Base-by-base conservation (phyloP, 2,888 invertebrate species). In the Chelonus formosanus region DNA sequence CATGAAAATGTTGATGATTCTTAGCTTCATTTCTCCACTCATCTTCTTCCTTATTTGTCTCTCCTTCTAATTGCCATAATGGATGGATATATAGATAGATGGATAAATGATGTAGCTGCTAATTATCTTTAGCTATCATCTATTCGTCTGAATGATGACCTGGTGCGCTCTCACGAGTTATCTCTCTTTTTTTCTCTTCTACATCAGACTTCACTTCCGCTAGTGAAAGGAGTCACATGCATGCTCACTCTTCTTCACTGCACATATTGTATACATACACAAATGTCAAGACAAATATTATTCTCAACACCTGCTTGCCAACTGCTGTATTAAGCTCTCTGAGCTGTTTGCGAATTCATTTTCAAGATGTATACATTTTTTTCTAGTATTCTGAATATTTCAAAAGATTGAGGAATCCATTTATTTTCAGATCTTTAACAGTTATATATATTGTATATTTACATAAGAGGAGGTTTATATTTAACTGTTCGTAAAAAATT, bases 101-200 rank as follows among this genome's bases (percentile, higher is more conserved):
- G 40, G 40, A 40, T 40, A 40, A 40, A 40, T 10, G 48, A 50
- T 40, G 40, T 40, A 40, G 6, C 40, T 40, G 4, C 5, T 40
- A 40, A 40, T 40, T 40, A 40, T 40, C 40, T 40, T 40, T 6
- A 40, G 6, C 40, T 40, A 40, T 40, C 31, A 61, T 61, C 56
- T 48, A 66, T 8, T 32, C 40, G 6, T 40, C 32, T 48, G 44
- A 57, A 72, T 73, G 75, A 77, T 75, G 80, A 80, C 78, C 80
- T 74, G 76, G 47, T 48, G 58, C 74, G 76, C 77, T 78, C 76
- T 78, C 77, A 76, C 76, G 75, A 76, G 72, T 74, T 74, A 73
- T 73, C 74, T 75, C 75, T 75, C 72, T 67, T 20, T 20, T 20
- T 20, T 67, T 67, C 54, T 63, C 65, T 65, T 57, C 57, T 61